Percentiles rank a stretch among this genome's conserved stretches.
phyloP scores from a whole-genome alignment of 2,888 invertebrate genomes.

The Heliconius cydno region DNA sequence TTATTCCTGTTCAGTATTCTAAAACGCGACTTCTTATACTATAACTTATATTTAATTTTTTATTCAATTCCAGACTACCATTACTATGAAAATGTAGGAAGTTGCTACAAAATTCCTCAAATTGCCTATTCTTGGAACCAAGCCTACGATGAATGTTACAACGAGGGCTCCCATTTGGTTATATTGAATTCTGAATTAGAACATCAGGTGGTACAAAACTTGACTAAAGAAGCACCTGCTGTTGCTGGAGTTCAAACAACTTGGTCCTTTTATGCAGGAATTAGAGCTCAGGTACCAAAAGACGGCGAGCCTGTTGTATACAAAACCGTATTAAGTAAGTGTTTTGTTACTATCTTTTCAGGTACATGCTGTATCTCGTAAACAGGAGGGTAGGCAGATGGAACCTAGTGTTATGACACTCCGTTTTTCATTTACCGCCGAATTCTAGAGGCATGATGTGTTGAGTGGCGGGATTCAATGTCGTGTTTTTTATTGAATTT shows the following conservation, averaged over 20 bases:
- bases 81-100: conserved; percentile 56
- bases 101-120: conserved; percentile 65
- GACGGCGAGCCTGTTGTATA: conserved; percentile 57
- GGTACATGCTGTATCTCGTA: background rate
- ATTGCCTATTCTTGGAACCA: conserved; percentile 62
- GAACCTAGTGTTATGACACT: too few species aligned
- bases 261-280: conserved; percentile 65
- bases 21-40: too few species aligned
- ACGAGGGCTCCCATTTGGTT: conserved; percentile 63
- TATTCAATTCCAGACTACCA: conserved; percentile 55
- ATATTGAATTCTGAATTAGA: conserved; percentile 65
- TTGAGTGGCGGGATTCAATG: too few species aligned
- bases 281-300: conserved; percentile 56
- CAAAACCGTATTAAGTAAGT: conserved; percentile 70
- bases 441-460: too few species aligned
- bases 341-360: background rate
- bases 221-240: conserved; percentile 49
- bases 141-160: conserved; percentile 63
- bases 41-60: background rate
- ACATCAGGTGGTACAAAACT: conserved; percentile 52
- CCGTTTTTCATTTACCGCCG: too few species aligned
- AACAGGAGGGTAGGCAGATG: too few species aligned
- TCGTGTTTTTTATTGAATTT: too few species aligned
- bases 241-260: conserved; percentile 36
- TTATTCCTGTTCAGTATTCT: too few species aligned